Percentiles rank a stretch among this genome's conserved stretches.
Evolutionary conservation across 2,888 invertebrate species (phyloP).

Genomic region (Eristalinus sepulchralis): DNA sequence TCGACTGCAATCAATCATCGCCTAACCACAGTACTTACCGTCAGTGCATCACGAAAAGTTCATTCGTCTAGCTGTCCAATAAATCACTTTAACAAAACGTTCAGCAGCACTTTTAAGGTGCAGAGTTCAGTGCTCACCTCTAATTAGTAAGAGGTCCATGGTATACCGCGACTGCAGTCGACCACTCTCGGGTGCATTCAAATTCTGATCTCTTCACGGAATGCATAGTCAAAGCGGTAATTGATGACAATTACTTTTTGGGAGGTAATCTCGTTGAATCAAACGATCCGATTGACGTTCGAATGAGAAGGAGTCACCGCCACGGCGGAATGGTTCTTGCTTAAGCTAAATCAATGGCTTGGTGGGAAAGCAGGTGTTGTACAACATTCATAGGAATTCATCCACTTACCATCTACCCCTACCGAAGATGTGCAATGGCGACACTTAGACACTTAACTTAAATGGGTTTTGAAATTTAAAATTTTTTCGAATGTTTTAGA

Average conservation of each 20-base stretch:
- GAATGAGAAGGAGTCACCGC: not conserved
- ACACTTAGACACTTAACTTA: too few species aligned
- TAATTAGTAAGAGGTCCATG: constrained; percentile 43
- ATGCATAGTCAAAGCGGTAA: constrained; percentile 1
- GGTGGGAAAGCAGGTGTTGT: not conserved
- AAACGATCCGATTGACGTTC: not conserved
- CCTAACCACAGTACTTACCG: constrained; percentile 54
- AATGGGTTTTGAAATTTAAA: too few species aligned
- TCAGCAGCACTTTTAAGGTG: constrained; percentile 52
- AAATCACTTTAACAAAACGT: constrained; percentile 60
- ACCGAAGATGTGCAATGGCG: too few species aligned
- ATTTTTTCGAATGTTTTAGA: too few species aligned
- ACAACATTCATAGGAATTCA: too few species aligned
- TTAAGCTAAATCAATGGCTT: not conserved
- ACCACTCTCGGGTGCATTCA: not conserved
- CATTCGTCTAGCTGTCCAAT: constrained; percentile 66
- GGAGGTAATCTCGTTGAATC: constrained; percentile 13
- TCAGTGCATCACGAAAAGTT: constrained; percentile 58
- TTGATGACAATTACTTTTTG: not conserved
- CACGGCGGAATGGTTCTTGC: not conserved
- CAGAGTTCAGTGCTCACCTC: constrained; percentile 59
- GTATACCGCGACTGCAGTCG: not conserved
- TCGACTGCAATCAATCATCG: constrained; percentile 51
- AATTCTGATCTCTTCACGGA: not conserved
- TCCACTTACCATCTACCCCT: too few species aligned